Base-by-base conservation (phyloP, 2,113 vertebrate species). In the Onychostruthus taczanowskii region DNA sequence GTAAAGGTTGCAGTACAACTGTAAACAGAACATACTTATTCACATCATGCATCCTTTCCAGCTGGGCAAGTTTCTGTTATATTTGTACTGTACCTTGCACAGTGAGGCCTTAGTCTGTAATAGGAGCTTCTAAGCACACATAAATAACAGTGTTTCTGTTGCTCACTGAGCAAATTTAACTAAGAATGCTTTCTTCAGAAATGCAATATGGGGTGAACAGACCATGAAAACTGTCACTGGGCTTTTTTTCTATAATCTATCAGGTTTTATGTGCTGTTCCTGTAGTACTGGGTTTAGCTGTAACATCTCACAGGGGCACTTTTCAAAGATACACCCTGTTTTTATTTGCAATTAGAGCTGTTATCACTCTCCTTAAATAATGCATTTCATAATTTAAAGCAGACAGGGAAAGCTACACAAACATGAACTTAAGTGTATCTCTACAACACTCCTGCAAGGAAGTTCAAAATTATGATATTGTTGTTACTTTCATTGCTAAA, bases 291-390 rank as follows among this genome's bases (percentile, higher is more conserved):
- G 69, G 53, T 81, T 96, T 95, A 64, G 80, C 82, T 68, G 58
- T 91, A 91, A 84, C 0, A 3, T 96, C 94, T 95, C 96, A 84
- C 87, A 89, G 91, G 95, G 81, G 58, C 77, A 82, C 81, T 97
- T 95, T 96, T 91, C 87, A 91, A 91, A 89, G 91, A 89, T 96
- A 91, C 89, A 95, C 94, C 94, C 95, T 97, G 95, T 89, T 95
- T 96, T 96, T 96, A 97, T 97, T 95, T 96, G 94, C 87, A 97
- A 95, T 97, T 95, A 96, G 87, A 95, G 74, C 87, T 96, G 91
- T 97, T 95, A 95, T 87, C 91, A 53, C 81, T 76, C 81, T 87
- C 74, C 81, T 95, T 95, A 97, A 97, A 96, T 96, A 97, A 97
- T 97, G 66, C 66, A 93, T 97, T 95, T 97, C 53, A 93, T 91